A percentile compares a stretch with the other conserved stretches of the same genome.
Conservation (phyloP, 2,797 vertebrate species). For the Malurus leucopterus region DNA sequence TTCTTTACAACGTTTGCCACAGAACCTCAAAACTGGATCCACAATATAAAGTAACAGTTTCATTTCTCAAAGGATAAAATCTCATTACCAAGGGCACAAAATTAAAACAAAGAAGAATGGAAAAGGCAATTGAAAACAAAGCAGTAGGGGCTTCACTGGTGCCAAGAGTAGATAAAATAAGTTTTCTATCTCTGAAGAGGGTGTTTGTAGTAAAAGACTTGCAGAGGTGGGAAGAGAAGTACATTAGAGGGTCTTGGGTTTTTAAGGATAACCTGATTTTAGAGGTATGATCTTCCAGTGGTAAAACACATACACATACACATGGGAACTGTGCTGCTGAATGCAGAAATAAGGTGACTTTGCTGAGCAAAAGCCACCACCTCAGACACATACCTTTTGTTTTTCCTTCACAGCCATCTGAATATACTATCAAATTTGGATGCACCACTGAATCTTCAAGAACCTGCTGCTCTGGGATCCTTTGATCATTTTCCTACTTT, state of each 20-base stretch:
- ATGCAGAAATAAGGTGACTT: neutral
- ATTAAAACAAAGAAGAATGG: neutral
- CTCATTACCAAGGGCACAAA: neutral
- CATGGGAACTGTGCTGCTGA: neutral
- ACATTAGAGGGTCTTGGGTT: neutral
- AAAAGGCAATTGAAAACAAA: slow-evolving; percentile 9
- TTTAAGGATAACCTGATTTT: neutral
- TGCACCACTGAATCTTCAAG: neutral
- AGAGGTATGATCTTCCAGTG: neutral
- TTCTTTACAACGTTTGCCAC: neutral
- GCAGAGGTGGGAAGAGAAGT: rapidly evolving
- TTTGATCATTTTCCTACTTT: neutral
- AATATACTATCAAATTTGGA: neutral
- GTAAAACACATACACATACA: neutral
- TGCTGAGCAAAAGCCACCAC: neutral
- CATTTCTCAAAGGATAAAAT: neutral
- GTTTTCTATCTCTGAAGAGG: neutral
- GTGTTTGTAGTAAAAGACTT: neutral
- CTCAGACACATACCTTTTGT: neutral
- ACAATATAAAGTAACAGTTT: neutral
- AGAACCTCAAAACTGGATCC: neutral
- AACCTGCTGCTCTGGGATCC: neutral
- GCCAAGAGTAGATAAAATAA: neutral
- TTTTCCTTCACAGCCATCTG: neutral
- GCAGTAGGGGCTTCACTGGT: neutral